Evolutionary conservation across 35 echinoderm and acorn worm genomes (phyloP).

Genomic region (Heliocidaris erythrogramma): DNA sequence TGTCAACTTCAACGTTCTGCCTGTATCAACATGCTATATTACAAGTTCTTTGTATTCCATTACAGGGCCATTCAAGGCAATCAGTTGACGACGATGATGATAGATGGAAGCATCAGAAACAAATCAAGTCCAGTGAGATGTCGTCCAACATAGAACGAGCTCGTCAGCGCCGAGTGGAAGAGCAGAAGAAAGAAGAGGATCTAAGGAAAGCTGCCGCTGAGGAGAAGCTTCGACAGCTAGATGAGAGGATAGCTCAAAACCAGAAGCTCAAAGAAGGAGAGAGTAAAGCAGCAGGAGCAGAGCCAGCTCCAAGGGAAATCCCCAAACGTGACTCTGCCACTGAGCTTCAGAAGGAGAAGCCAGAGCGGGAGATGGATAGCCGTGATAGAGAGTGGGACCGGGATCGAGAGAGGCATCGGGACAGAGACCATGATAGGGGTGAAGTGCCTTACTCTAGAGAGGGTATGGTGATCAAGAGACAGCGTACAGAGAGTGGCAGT

Average conservation of each 20-base stretch:
- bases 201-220: conserved; percentile 64
- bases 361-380: conserved; percentile 27
- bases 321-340: neutral
- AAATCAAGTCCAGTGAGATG: conserved; percentile 89
- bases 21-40: neutral
- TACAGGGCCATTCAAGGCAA: conserved; percentile 62
- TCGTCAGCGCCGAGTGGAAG: conserved; percentile 75
- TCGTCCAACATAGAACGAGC: conserved; percentile 84
- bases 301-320: neutral
- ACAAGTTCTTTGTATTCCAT: neutral
- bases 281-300: neutral
- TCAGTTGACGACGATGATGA: conserved; percentile 91
- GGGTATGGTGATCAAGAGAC: conserved; percentile 50
- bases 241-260: conserved; percentile 59
- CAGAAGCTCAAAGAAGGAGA: conserved; percentile 27
- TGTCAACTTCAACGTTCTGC: neutral
- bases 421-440: conserved; percentile 2
- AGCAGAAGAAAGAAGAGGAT: conserved; percentile 74
- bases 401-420: conserved; percentile 48
- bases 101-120: conserved; percentile 77
- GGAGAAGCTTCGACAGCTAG: conserved; percentile 67
- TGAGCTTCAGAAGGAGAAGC: conserved; percentile 19
- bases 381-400: conserved; percentile 25
- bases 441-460: conserved; percentile 38
- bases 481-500: conserved; percentile 94